These are phyloP conservation scores for Syngnathus scovelli DNA, from an alignment of 2,113 vertebrate genomes.

Conservation along the genomic window DNA sequence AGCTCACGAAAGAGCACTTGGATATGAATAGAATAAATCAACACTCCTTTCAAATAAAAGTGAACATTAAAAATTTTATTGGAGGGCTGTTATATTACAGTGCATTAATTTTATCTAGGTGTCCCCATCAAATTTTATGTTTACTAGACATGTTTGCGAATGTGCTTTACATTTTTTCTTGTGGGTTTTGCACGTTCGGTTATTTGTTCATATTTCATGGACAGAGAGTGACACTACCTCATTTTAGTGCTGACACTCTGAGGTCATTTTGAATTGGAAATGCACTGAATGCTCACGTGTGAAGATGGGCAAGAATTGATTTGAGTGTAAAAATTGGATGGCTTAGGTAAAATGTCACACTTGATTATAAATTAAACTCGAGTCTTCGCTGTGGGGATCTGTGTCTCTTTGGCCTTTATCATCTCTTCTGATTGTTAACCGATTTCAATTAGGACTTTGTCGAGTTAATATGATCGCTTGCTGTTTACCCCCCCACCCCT, in stretches of 20 bases:
- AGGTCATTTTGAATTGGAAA: not conserved
- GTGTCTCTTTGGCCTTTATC: slow-evolving; percentile 37
- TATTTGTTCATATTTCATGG: not conserved
- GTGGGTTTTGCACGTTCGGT: not conserved
- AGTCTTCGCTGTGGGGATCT: slow-evolving; percentile 18
- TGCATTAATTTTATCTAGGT: slow-evolving; percentile 1
- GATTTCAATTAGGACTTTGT: slow-evolving; percentile 64
- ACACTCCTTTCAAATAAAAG: slow-evolving; percentile 7
- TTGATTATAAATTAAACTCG: slow-evolving; percentile 35
- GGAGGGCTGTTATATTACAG: slow-evolving; percentile 1
- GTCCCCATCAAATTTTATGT: slow-evolving; percentile 9
- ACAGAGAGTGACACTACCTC: not conserved
- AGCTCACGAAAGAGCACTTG: not conserved
- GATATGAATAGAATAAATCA: slow-evolving; percentile 1
- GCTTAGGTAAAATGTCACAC: slow-evolving; percentile 5
- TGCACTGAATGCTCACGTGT: not conserved
- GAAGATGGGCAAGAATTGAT: not conserved
- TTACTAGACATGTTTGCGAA: not conserved
- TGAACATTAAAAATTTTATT: slow-evolving; percentile 1
- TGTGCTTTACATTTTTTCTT: not conserved
- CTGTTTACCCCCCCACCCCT: slow-evolving; percentile 47
- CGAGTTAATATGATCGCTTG: slow-evolving; percentile 63
- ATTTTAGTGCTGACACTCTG: not conserved
- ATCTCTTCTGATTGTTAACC: slow-evolving; percentile 54
- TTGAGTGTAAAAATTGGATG: slow-evolving; percentile 1